A percentile compares a stretch with the other conserved stretches of the same genome.
These are phyloP conservation scores for Drymonia ruficornis DNA, from an alignment of 2,888 invertebrate species.

Conservation along the genomic window DNA sequence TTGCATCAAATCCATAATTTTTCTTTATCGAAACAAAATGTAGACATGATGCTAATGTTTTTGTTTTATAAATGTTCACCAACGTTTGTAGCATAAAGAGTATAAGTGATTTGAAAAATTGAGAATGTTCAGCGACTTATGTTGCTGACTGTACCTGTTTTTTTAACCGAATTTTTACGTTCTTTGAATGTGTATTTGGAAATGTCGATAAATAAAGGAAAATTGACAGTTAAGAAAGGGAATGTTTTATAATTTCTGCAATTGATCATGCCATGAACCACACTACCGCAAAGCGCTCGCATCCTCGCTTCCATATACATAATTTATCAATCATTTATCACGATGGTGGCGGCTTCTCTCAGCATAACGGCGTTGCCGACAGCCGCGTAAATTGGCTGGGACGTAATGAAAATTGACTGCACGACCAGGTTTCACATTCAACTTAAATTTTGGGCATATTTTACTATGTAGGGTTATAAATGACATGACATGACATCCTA, in stretches of 20 bases:
- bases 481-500: no score
- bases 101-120: no score
- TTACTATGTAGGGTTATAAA: neutral
- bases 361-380: constrained; percentile 17
- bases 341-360: constrained; percentile 17
- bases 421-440: constrained; percentile 22
- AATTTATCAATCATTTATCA: constrained; percentile 67
- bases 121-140: no score
- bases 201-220: neutral
- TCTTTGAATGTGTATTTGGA: no score
- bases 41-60: no score
- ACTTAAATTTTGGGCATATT: neutral
- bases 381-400: constrained; percentile 19
- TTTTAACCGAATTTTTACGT: no score
- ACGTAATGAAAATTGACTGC: constrained; percentile 26
- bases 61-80: no score
- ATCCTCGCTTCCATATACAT: constrained; percentile 48
- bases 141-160: no score
- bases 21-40: no score
- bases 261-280: constrained; percentile 6
- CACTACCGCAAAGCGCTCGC: constrained; percentile 12
- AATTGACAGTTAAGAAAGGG: neutral
- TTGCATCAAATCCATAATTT: no score
- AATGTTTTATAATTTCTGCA: neutral
- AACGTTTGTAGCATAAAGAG: no score